Evolutionary conservation across 2,888 invertebrate species (phyloP).

Genomic region (Tillus elongatus): DNA sequence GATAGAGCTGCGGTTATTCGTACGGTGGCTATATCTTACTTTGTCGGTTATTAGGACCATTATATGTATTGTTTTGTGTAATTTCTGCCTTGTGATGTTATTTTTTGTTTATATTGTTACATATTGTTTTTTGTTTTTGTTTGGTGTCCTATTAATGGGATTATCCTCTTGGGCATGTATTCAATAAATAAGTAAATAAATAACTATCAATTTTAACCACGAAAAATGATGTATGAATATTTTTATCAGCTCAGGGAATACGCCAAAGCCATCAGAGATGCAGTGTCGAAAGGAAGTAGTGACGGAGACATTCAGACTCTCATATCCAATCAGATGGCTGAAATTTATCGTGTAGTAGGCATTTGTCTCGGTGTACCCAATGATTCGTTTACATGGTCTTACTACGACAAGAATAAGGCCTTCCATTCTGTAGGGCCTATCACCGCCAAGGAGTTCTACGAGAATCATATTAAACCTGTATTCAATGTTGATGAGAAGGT

Average conservation of each 20-base stretch:
- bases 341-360: conserved; percentile 69
- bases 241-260: conserved; percentile 65
- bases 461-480: conserved; percentile 62
- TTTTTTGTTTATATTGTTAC: too few species aligned
- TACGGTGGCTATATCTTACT: too few species aligned
- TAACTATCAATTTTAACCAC: conserved; percentile 7
- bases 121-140: too few species aligned
- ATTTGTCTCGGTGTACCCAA: conserved; percentile 79
- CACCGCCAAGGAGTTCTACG: conserved; percentile 72
- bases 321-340: conserved; percentile 61
- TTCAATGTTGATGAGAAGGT: conserved; percentile 80
- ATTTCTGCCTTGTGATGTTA: too few species aligned
- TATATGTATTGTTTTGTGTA: too few species aligned
- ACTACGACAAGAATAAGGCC: conserved; percentile 71
- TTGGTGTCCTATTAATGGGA: too few species aligned
- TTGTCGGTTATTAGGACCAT: too few species aligned
- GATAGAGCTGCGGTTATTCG: too few species aligned
- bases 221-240: conserved; percentile 7
- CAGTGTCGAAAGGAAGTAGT: conserved; percentile 51
- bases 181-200: too few species aligned
- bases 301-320: conserved; percentile 54
- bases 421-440: conserved; percentile 67
- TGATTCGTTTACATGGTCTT: conserved; percentile 72
- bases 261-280: conserved; percentile 60
- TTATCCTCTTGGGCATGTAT: too few species aligned